Conservation (phyloP, 2,888 invertebrate genomes). For the Campopleginae sp. region DNA sequence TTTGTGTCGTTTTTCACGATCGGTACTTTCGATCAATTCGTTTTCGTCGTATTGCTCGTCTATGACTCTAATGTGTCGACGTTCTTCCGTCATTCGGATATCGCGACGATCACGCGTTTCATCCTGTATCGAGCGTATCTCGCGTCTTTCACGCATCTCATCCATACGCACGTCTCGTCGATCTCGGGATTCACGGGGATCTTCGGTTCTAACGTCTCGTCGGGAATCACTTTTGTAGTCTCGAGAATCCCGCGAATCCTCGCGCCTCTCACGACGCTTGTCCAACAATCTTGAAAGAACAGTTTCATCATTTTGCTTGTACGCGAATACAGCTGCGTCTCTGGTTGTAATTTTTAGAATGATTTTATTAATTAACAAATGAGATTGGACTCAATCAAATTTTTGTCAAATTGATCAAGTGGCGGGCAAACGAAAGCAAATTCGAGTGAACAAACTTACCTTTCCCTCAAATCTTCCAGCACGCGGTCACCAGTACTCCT, state of each 20-base stretch:
- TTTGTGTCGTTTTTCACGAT: constrained; percentile 80
- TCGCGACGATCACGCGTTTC: constrained; percentile 77
- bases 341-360: constrained; percentile 42
- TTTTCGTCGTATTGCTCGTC: constrained; percentile 78
- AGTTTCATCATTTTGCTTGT: constrained; percentile 55
- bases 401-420: not conserved
- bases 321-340: constrained; percentile 42
- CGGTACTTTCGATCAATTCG: constrained; percentile 76
- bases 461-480: constrained; percentile 91
- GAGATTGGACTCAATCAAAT: not conserved
- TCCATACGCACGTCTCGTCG: constrained; percentile 79
- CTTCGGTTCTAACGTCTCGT: constrained; percentile 79
- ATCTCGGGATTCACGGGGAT: constrained; percentile 73
- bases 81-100: constrained; percentile 70
- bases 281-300: constrained; percentile 79
- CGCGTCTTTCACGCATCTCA: constrained; percentile 80
- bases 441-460: constrained; percentile 78
- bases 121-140: constrained; percentile 74
- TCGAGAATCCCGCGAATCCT: constrained; percentile 79
- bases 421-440: not conserved
- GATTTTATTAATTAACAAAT: constrained; percentile 18
- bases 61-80: constrained; percentile 75
- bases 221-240: constrained; percentile 79
- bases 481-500: constrained; percentile 87
- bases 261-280: constrained; percentile 81